Conservation (phyloP, 1,140 invertebrate species). For the Coelopa frigida region DNA sequence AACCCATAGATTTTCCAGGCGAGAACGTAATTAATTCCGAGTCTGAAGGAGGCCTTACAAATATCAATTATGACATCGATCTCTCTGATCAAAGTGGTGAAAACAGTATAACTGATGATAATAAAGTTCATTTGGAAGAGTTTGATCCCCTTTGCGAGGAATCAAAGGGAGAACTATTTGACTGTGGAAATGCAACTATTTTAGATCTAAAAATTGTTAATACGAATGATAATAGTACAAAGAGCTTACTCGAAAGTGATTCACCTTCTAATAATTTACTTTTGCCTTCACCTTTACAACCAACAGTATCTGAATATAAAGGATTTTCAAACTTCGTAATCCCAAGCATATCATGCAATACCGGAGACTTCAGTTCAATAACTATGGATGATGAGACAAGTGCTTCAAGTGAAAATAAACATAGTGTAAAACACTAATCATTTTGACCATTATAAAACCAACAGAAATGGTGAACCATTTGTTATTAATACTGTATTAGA, state of each 20-base stretch:
- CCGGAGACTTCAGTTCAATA: slow-evolving; percentile 50
- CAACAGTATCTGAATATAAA: slow-evolving; percentile 52
- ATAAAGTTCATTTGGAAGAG: slow-evolving; percentile 38
- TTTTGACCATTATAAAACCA: too few relatives aligned
- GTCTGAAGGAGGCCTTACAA: slow-evolving; percentile 52
- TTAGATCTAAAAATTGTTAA: slow-evolving; percentile 15
- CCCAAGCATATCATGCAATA: slow-evolving; percentile 65
- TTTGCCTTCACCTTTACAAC: slow-evolving; percentile 57
- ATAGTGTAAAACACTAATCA: too few relatives aligned
- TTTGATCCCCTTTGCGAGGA: slow-evolving; percentile 41
- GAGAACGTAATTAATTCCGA: slow-evolving; percentile 47
- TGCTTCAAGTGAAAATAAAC: not conserved
- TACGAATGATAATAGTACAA: slow-evolving; percentile 43
- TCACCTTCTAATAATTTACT: slow-evolving; percentile 52
- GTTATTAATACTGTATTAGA: not conserved
- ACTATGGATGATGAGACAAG: slow-evolving; percentile 5
- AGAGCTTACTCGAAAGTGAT: slow-evolving; percentile 48
- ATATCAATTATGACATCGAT: slow-evolving; percentile 66
- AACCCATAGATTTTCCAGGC: slow-evolving; percentile 51
- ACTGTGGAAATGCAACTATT: not conserved
- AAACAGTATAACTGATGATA: slow-evolving; percentile 57
- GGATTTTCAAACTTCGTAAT: slow-evolving; percentile 62
- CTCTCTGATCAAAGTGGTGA: slow-evolving; percentile 62
- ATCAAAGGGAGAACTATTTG: slow-evolving; percentile 7
- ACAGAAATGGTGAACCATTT: not conserved